A percentile compares a stretch with the other conserved stretches of the same genome.
Evolutionary conservation across 2,113 vertebrate genomes (phyloP).

Genomic region (Myanophis thanlyinensis): DNA sequence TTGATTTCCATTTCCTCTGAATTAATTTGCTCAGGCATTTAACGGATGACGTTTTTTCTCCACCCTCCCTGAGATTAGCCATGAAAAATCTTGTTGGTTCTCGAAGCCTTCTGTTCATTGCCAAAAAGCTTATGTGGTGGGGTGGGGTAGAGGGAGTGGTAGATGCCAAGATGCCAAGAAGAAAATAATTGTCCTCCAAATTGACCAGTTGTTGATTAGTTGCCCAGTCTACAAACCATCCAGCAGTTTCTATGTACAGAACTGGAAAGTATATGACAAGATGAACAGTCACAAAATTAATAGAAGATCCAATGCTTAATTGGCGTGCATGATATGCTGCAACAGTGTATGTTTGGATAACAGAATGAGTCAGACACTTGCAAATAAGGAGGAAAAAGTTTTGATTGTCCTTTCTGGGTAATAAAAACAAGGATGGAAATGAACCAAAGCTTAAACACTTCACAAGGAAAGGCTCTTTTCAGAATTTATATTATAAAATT

Average conservation of each 20-base stretch:
- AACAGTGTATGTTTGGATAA: not conserved
- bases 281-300: not conserved
- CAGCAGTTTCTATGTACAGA: not conserved
- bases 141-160: not conserved
- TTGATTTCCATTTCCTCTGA: not conserved
- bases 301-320: not conserved
- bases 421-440: not conserved
- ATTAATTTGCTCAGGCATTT: not conserved
- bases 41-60: not conserved
- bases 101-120: not conserved
- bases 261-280: not conserved
- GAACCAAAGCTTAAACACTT: not conserved
- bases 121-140: not conserved
- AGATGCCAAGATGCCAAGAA: not conserved
- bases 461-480: not conserved
- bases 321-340: not conserved
- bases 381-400: not conserved
- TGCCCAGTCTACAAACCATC: not conserved
- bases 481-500: not conserved
- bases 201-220: not conserved
- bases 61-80: not conserved
- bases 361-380: not conserved
- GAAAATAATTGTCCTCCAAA: not conserved
- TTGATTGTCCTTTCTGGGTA: not conserved
- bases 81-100: not conserved